Conservation (phyloP, 1,140 invertebrate genomes). For the Ditylenchus dipsaci region DNA sequence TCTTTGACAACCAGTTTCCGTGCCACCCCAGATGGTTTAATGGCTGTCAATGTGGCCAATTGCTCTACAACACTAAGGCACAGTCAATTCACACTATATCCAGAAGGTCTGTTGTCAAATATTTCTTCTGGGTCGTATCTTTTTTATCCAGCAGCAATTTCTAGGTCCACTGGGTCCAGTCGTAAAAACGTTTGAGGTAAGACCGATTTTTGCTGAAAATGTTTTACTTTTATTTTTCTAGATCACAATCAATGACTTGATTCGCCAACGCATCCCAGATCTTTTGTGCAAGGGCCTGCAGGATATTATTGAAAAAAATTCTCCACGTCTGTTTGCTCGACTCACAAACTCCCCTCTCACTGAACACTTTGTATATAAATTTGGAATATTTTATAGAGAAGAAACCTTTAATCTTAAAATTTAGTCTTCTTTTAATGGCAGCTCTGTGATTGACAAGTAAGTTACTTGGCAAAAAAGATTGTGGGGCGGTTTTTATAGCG, state of each 20-base stretch:
- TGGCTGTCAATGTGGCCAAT: conserved; percentile 50
- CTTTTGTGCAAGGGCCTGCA: conserved; percentile 47
- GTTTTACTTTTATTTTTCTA: conserved; percentile 22
- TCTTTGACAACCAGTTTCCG: conserved; percentile 44
- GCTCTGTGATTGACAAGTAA: conserved; percentile 49
- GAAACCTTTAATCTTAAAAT: too few species aligned
- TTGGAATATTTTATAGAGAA: too few species aligned
- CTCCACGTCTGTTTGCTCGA: conserved; percentile 45
- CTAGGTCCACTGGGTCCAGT: conserved; percentile 31
- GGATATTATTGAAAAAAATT: conserved; percentile 55
- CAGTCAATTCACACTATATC: conserved; percentile 51
- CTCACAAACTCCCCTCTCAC: conserved; percentile 39
- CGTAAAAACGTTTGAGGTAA: conserved; percentile 52
- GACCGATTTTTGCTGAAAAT: not conserved
- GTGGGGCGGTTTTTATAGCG: too few species aligned
- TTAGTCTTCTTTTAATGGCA: conserved; percentile 31
- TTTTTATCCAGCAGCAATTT: too few species aligned
- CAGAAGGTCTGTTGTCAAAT: conserved; percentile 50
- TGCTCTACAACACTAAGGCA: conserved; percentile 47
- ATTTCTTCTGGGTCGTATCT: too few species aligned
- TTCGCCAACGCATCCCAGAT: conserved; percentile 49
- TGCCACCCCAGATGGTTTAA: conserved; percentile 43
- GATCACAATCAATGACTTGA: conserved; percentile 51
- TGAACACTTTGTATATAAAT: conserved; percentile 56
- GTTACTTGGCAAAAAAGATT: not conserved